Conservation (phyloP, 1,140 invertebrate species). For the Neodiprion fabricii region DNA sequence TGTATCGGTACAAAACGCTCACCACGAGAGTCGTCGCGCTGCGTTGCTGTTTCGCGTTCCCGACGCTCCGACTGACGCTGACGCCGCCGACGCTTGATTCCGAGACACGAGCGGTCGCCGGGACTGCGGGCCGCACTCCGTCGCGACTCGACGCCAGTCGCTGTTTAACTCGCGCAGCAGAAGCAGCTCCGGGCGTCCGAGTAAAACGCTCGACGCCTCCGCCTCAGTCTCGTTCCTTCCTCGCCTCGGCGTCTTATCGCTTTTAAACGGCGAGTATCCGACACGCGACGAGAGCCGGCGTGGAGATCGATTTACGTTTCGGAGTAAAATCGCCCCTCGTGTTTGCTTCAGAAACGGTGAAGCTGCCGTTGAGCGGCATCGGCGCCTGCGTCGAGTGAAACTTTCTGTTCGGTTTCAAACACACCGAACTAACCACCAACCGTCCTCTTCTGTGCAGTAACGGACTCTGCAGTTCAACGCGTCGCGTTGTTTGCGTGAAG, state of each 20-base stretch:
- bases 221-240: neutral
- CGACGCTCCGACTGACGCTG: neutral
- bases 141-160: constrained; percentile 41
- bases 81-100: constrained; percentile 3
- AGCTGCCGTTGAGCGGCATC: no score
- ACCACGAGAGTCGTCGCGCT: neutral
- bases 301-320: no score
- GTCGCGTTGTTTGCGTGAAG: no score
- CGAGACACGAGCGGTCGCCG: constrained; percentile 1
- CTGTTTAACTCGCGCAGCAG: constrained; percentile 41
- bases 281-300: no score
- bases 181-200: constrained; percentile 5
- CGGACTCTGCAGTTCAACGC: no score
- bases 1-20: no score
- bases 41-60: neutral
- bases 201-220: constrained; percentile 17
- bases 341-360: no score
- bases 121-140: constrained; percentile 16
- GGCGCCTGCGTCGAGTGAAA: no score
- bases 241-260: neutral
- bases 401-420: no score
- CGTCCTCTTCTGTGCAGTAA: no score
- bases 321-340: no score
- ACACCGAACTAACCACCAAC: no score
- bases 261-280: neutral